Evolutionary conservation across 2,797 vertebrate species (phyloP).

Genomic region (Triplophysa yarkandensis): DNA sequence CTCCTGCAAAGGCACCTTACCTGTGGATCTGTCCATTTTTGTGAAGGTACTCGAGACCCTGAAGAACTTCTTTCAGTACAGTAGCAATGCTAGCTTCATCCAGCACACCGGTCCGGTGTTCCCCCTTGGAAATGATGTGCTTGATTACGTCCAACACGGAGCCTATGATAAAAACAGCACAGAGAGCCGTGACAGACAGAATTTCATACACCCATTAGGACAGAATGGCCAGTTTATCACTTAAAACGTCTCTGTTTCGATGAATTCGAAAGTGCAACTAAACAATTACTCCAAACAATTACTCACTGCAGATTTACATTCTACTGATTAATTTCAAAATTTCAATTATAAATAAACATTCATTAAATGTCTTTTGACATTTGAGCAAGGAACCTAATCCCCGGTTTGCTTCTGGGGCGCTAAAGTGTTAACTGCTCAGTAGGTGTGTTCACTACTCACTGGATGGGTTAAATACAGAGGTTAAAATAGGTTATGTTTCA

Average conservation of each 20-base stretch:
- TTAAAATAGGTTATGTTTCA: too few species aligned
- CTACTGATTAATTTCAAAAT: too few species aligned
- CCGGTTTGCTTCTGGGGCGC: too few species aligned
- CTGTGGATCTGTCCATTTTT: constrained; percentile 98
- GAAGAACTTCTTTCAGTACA: constrained; percentile 91
- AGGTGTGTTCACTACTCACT: too few species aligned
- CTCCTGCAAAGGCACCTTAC: constrained; percentile 64
- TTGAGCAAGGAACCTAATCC: too few species aligned
- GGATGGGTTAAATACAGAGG: too few species aligned
- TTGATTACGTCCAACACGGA: constrained; percentile 98
- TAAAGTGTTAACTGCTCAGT: too few species aligned
- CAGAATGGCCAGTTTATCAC: neutral
- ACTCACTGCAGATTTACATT: too few species aligned
- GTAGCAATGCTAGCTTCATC: constrained; percentile 95
- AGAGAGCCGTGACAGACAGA: neutral
- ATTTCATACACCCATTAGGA: neutral
- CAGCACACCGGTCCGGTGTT: constrained; percentile 92
- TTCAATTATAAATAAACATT: too few species aligned
- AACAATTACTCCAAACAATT: neutral
- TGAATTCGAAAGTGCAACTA: neutral
- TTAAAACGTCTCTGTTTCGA: neutral
- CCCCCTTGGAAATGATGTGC: constrained; percentile 93
- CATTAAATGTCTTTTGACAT: too few species aligned
- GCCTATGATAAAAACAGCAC: constrained; percentile 71
- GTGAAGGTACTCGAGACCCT: constrained; percentile 94